Conservation (phyloP, 2,888 invertebrate species). For the Galerucella pusilla region DNA sequence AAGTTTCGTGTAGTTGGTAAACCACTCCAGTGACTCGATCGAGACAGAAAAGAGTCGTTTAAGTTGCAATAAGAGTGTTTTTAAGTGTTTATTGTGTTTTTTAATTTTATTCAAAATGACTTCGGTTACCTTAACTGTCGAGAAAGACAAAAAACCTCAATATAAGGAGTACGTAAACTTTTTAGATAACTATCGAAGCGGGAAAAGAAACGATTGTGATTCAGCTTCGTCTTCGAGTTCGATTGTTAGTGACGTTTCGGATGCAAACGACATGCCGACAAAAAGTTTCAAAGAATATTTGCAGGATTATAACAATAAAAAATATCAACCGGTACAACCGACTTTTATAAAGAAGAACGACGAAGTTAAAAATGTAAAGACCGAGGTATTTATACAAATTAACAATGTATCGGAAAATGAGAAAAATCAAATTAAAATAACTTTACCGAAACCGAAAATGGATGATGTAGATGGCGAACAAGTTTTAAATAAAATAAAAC, state of each 20-base stretch:
- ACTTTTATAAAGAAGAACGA: slow-evolving; percentile 27
- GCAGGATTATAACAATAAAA: slow-evolving; percentile 51
- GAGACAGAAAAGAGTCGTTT: slow-evolving; percentile 11
- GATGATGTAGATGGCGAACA: slow-evolving; percentile 30
- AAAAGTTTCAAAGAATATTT: slow-evolving; percentile 51
- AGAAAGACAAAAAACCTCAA: slow-evolving; percentile 47
- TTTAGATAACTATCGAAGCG: slow-evolving; percentile 56
- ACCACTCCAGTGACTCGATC: slow-evolving; percentile 8
- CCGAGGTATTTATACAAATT: slow-evolving; percentile 23
- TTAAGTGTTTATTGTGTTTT: background rate
- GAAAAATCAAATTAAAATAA: slow-evolving; percentile 10
- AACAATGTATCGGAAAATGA: background rate
- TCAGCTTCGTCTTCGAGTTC: slow-evolving; percentile 50
- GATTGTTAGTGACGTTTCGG: slow-evolving; percentile 46
- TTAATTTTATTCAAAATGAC: slow-evolving; percentile 37
- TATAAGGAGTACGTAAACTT: slow-evolving; percentile 60
- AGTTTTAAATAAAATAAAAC: slow-evolving; percentile 42
- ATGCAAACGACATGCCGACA: slow-evolving; percentile 44
- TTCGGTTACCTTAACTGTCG: slow-evolving; percentile 40
- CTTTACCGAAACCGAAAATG: slow-evolving; percentile 3
- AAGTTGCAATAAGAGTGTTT: background rate
- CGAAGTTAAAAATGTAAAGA: slow-evolving; percentile 33
- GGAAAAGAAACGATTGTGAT: slow-evolving; percentile 51
- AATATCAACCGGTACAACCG: slow-evolving; percentile 52
- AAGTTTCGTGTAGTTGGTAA: background rate